These are phyloP conservation scores for Yoshiicerus persimilis DNA, from an alignment of 1,140 invertebrate genomes.

Conservation along the genomic window DNA sequence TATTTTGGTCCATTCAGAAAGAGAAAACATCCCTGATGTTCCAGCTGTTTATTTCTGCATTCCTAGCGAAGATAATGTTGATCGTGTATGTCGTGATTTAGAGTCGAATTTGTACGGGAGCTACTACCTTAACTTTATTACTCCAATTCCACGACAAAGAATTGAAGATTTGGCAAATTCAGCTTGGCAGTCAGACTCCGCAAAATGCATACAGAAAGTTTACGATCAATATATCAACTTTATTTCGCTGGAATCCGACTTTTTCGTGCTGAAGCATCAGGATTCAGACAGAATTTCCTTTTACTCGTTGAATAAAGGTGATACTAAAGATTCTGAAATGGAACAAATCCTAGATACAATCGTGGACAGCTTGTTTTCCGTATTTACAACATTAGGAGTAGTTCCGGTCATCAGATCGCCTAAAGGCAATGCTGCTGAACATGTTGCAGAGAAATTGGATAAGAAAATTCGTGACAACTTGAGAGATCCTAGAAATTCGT, in stretches of 20 bases:
- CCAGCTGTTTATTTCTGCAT: constrained; percentile 98
- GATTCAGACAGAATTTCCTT: constrained; percentile 88
- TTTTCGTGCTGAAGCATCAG: constrained; percentile 92
- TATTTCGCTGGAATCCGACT: constrained; percentile 95
- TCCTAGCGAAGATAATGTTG: constrained; percentile 96
- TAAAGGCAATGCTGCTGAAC: constrained; percentile 95
- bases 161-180: constrained; percentile 93
- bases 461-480: constrained; percentile 97
- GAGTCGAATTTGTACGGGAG: constrained; percentile 89
- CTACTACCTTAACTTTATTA: constrained; percentile 98
- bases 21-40: constrained; percentile 96
- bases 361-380: constrained; percentile 94
- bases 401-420: constrained; percentile 94
- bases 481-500: constrained; percentile 92
- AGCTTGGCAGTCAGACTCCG: constrained; percentile 83
- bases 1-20: constrained; percentile 88
- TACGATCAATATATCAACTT: constrained; percentile 99
- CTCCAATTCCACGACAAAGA: constrained; percentile 88
- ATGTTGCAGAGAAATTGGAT: constrained; percentile 95
- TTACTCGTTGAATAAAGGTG: constrained; percentile 93
- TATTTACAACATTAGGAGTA: constrained; percentile 86
- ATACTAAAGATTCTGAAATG: constrained; percentile 95
- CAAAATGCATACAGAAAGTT: constrained; percentile 89
- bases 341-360: constrained; percentile 90
- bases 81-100: constrained; percentile 88